phyloP scores from a whole-genome alignment of 2,113 vertebrate genomes.

The Aphyosemion australe region DNA sequence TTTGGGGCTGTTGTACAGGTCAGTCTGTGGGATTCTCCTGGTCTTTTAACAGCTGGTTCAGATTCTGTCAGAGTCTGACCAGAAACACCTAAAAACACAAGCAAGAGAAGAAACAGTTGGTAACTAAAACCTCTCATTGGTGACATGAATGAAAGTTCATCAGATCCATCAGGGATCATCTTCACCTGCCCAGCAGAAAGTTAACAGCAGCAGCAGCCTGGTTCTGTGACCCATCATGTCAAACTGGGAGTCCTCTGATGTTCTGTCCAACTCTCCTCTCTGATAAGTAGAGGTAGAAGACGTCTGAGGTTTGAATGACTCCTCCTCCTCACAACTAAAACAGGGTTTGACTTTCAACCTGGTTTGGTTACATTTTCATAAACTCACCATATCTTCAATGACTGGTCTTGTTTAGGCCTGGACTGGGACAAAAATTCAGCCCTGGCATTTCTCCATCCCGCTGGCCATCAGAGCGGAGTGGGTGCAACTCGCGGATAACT shows the following conservation, averaged over 20 bases:
- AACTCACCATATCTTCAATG: too few species aligned
- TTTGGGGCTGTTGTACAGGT: conserved; percentile 32
- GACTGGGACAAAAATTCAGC: too few species aligned
- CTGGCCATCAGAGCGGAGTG: too few species aligned
- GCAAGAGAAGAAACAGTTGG: background rate
- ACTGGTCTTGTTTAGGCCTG: too few species aligned
- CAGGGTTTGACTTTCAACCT: conserved; percentile 7
- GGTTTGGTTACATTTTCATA: too few species aligned
- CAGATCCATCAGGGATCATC: background rate
- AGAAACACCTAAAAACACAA: conserved; percentile 8
- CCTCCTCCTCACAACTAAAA: conserved; percentile 18
- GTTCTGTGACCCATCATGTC: background rate
- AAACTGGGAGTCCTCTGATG: background rate
- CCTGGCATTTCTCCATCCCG: too few species aligned
- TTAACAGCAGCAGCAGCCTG: conserved; percentile 2
- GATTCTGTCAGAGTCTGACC: conserved; percentile 10
- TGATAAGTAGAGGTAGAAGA: background rate
- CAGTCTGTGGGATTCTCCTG: conserved; percentile 43
- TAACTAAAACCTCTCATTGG: too few species aligned
- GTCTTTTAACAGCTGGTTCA: too few species aligned
- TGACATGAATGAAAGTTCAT: too few species aligned
- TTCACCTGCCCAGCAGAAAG: conserved; percentile 8
- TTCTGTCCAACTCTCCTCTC: background rate
- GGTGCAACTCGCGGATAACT: too few species aligned
- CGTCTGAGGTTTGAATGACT: background rate